Percentiles rank a stretch among this genome's conserved stretches.
Evolutionary conservation across 2,888 invertebrate genomes (phyloP).

Genomic region (Xanthostigma xanthostigma): DNA sequence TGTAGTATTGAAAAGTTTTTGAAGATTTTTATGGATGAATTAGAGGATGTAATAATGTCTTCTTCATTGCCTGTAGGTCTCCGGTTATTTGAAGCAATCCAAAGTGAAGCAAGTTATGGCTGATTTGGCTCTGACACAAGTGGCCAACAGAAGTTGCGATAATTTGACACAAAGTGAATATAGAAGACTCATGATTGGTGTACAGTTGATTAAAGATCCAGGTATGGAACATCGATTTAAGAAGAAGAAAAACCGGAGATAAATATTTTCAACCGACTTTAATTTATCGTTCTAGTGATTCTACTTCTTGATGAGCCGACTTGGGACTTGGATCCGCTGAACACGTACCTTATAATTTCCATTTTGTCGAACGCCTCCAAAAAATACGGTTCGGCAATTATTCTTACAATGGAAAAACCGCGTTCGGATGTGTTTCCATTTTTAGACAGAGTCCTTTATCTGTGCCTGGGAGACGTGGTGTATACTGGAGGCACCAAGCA

Average conservation of each 20-base stretch:
- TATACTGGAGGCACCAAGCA: constrained; percentile 83
- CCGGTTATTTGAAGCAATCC: constrained; percentile 61
- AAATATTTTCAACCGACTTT: constrained; percentile 11
- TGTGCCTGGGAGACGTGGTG: constrained; percentile 83
- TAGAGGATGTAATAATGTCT: no score
- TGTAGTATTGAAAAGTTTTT: no score
- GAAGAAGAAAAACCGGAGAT: not conserved
- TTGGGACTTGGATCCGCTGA: constrained; percentile 84
- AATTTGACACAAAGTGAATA: constrained; percentile 81
- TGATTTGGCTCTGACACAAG: constrained; percentile 84
- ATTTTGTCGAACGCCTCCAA: constrained; percentile 83
- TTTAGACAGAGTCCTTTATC: constrained; percentile 77
- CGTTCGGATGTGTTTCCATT: constrained; percentile 91
- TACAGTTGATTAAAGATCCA: constrained; percentile 87
- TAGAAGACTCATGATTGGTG: constrained; percentile 76
- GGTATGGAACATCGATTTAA: constrained; percentile 33
- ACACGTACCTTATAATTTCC: constrained; percentile 87
- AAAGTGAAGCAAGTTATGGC: constrained; percentile 86
- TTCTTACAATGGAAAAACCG: constrained; percentile 86
- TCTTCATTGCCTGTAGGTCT: constrained; percentile 34
- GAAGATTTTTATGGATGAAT: no score
- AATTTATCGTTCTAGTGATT: constrained; percentile 43
- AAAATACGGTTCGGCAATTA: constrained; percentile 78
- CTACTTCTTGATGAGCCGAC: constrained; percentile 87
- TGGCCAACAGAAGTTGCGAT: constrained; percentile 69